Base-by-base conservation (phyloP, 2,113 vertebrate species). In the Festucalex cinctus region DNA sequence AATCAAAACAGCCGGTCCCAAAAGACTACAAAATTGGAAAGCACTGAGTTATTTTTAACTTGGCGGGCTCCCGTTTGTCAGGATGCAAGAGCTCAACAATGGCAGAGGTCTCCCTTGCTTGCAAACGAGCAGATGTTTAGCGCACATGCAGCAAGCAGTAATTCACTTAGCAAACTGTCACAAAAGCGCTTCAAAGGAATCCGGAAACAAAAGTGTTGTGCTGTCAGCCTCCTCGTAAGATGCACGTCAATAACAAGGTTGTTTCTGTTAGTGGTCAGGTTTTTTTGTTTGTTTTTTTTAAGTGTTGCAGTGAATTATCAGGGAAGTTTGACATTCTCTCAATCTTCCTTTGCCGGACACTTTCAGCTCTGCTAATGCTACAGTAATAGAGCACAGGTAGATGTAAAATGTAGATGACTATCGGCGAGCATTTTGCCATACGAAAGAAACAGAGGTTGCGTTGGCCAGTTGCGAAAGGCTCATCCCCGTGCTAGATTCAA, bases 1-100 rank as follows among this genome's bases (percentile, higher is more conserved):
- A 84, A 32, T 78, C 75, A 80, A 85, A 88, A 84, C 78, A 86
- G 48, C 41, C 20, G 36, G 49, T 71, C 79, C 62, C 44, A 22
- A 73, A 82, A 82, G 77, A 85, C 75, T 73, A 80, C 86, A 82
- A 88, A 89, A 86, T 87, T 88, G 88, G 83, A 88, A 84, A 85
- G 77, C 58, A 44, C 75, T 76, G 58, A 67, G 74, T 73, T 91
- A 91, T 88, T 86, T 91, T 90, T 92, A 91, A 79, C 76, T 56
- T 51, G 17, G 65, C 83, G 62, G 63, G 73, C 77, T 84, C 76
- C 73, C 75, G 39, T 75, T 78, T 82, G 85, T 83, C 89, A 89
- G 86, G 83, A 87, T 85, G 85, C 77, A 81, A 75, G 77, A 62
- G 69, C 82, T 68, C 73, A 83, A 88, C 84, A 91, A 88, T 86